These are phyloP conservation scores for Mesodorylaimus sp. DNA, from an alignment of 2,888 invertebrate species.

Conservation along the genomic window DNA sequence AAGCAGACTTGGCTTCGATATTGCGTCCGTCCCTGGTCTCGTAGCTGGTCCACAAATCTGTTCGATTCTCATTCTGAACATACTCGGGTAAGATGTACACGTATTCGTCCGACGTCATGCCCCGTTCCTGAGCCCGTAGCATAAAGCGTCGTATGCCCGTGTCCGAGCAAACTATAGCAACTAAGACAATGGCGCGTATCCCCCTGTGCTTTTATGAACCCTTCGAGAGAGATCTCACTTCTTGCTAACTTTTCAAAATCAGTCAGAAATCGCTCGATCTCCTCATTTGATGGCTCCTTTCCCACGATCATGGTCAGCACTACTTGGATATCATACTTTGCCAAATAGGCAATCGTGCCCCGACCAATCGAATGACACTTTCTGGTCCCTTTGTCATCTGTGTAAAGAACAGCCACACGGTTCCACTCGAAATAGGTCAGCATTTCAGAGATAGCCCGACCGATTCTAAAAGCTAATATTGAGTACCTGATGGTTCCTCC, in stretches of 20 bases:
- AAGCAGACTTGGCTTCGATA: not conserved
- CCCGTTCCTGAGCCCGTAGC: conserved; percentile 6
- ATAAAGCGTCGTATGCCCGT: conserved; percentile 6
- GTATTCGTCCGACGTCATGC: not conserved
- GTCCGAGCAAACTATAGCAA: conserved; percentile 9
- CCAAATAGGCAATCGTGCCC: not conserved
- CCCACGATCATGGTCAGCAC: conserved; percentile 7
- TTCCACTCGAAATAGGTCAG: conserved; percentile 2
- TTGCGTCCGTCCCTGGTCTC: not conserved
- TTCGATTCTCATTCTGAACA: conserved; percentile 4
- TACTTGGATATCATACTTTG: not conserved
- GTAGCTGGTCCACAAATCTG: not conserved
- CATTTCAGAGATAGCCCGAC: not conserved
- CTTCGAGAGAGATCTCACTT: too few species aligned
- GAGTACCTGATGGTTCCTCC: too few species aligned
- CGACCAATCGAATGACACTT: conserved; percentile 1
- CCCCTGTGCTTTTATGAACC: too few species aligned
- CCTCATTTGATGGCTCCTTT: not conserved
- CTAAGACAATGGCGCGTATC: too few species aligned
- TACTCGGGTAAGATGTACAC: conserved; percentile 5
- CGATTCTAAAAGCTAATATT: not conserved
- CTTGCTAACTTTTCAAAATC: not conserved
- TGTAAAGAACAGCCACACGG: not conserved
- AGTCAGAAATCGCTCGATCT: conserved; percentile 8
- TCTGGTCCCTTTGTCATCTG: not conserved